phyloP scores from a whole-genome alignment of 1,140 invertebrate genomes.

The Drosophila eugracilis region DNA sequence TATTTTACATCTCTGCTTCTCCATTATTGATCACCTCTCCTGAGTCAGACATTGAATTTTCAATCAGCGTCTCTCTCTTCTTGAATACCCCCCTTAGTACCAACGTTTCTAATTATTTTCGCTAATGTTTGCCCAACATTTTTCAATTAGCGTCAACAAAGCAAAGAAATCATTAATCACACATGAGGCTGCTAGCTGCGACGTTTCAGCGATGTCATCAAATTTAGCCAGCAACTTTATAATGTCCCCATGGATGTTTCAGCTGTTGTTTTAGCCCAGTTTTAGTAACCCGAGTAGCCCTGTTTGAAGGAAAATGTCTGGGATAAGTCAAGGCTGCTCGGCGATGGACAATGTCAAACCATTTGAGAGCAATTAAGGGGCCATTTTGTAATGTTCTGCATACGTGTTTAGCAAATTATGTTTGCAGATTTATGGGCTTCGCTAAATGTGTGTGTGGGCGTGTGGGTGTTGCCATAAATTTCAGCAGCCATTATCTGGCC shows the following conservation, averaged over 20 bases:
- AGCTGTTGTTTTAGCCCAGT: slow-evolving; percentile 22
- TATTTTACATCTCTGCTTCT: neutral
- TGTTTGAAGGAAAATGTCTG: slow-evolving; percentile 15
- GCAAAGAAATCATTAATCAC: slow-evolving; percentile 80
- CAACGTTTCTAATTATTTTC: slow-evolving; percentile 23
- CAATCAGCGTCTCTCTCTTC: too few species aligned
- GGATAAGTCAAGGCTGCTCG: slow-evolving; percentile 22
- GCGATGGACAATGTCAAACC: slow-evolving; percentile 57
- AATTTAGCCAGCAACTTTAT: slow-evolving; percentile 48
- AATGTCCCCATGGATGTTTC: slow-evolving; percentile 28
- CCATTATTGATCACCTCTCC: slow-evolving; percentile 11
- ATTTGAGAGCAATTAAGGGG: slow-evolving; percentile 77
- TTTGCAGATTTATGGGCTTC: slow-evolving; percentile 63
- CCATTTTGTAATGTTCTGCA: slow-evolving; percentile 75
- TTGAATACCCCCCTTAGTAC: neutral
- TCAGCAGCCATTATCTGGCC: slow-evolving; percentile 54
- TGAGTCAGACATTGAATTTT: slow-evolving; percentile 16
- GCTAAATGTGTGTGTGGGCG: slow-evolving; percentile 19
- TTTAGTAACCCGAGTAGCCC: slow-evolving; percentile 55
- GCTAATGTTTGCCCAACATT: slow-evolving; percentile 45
- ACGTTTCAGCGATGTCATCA: slow-evolving; percentile 64
- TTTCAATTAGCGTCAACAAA: slow-evolving; percentile 72
- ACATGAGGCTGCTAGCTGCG: slow-evolving; percentile 11
- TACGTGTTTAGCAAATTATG: slow-evolving; percentile 69
- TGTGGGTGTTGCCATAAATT: slow-evolving; percentile 60